Conservation (phyloP, 1,140 invertebrate genomes). For the Drosophila pachea region DNA sequence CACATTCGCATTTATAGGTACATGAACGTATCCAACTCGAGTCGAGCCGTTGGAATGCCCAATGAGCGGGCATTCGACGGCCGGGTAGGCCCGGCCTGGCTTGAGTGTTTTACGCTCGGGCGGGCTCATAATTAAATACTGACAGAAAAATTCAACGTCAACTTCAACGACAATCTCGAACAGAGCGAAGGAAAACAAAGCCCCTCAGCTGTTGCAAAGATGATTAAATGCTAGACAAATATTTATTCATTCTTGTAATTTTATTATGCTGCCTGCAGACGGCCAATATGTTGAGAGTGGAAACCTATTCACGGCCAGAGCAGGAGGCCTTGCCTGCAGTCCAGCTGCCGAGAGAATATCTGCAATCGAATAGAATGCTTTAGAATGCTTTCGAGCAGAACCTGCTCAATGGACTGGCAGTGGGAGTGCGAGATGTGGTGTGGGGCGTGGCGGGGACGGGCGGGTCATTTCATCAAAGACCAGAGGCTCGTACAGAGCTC, state of each 20-base stretch:
- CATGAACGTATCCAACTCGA: no score
- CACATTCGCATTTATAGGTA: no score
- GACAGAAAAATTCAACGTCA: not conserved
- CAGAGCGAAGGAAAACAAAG: not conserved
- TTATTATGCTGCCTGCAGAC: not conserved
- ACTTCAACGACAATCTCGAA: slow-evolving; percentile 1
- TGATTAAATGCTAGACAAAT: slow-evolving; percentile 1
- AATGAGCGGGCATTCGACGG: not conserved
- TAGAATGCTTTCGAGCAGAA: no score
- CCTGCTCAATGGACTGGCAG: no score
- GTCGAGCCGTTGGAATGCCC: not conserved
- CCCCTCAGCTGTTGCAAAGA: not conserved
- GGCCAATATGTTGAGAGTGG: not conserved
- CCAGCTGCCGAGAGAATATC: no score
- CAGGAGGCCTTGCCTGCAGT: no score
- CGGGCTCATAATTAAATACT: not conserved
- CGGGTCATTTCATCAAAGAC: no score
- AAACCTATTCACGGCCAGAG: no score
- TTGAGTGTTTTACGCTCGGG: not conserved
- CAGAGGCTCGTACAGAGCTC: no score
- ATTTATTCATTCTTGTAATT: slow-evolving; percentile 1
- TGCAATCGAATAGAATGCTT: no score
- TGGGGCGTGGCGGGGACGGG: no score
- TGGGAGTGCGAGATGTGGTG: no score
- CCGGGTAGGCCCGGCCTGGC: not conserved